These are phyloP conservation scores for Berghia stephanieae DNA, from an alignment of 1,140 invertebrate species.

Conservation along the genomic window DNA sequence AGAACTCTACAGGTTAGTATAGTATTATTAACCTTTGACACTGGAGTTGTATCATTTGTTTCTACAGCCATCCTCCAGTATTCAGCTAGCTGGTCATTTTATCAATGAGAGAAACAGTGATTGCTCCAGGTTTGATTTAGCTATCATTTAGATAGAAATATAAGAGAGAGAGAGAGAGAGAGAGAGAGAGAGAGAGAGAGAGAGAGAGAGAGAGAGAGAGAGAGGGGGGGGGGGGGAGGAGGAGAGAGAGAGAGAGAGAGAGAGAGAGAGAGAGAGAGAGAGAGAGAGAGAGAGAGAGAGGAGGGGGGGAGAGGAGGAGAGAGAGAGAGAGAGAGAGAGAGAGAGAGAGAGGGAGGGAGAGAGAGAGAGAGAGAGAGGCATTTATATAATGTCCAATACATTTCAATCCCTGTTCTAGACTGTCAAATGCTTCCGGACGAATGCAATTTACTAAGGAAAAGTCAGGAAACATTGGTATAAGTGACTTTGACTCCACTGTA, in stretches of 20 bases:
- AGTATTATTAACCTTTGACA: not conserved
- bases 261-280: slow-evolving; percentile 19
- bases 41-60: not conserved
- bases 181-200: slow-evolving; percentile 13
- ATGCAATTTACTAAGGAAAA: not conserved
- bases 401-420: slow-evolving; percentile 34
- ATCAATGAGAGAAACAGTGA: not conserved
- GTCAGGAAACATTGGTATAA: slow-evolving; percentile 18
- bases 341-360: not conserved
- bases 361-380: not conserved
- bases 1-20: slow-evolving; percentile 30
- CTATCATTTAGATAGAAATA: no score
- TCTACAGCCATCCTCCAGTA: not conserved
- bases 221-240: not conserved
- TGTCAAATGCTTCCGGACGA: slow-evolving; percentile 44
- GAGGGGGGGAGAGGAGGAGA: not conserved
- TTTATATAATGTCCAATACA: no score
- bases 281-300: slow-evolving; percentile 18
- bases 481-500: slow-evolving; percentile 33
- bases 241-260: slow-evolving; percentile 12
- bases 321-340: not conserved
- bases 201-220: not conserved
- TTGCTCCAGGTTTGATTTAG: not conserved
- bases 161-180: not conserved
- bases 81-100: not conserved